Percentiles rank a stretch among this genome's conserved stretches.
Conservation (phyloP, 1,140 invertebrate genomes). For the Drosophila miranda region DNA sequence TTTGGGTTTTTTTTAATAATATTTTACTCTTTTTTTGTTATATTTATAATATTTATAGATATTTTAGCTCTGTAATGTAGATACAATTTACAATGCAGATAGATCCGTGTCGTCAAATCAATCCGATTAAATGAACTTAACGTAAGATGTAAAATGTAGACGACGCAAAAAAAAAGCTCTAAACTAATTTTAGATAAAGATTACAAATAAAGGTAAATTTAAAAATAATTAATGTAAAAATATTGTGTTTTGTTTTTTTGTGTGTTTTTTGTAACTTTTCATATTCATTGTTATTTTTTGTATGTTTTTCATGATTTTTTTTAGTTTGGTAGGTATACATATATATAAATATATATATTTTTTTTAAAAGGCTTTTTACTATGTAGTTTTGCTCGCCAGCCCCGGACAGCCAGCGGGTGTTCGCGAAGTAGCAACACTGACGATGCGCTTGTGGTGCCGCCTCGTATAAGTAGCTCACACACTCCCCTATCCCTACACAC, state of each 20-base stretch:
- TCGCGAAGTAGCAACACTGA: too few relatives aligned
- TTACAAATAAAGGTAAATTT: slow-evolving; percentile 55
- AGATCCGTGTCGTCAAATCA: slow-evolving; percentile 56
- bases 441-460: too few relatives aligned
- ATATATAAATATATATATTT: too few relatives aligned
- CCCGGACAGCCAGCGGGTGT: too few relatives aligned
- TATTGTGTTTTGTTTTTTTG: slow-evolving; percentile 53
- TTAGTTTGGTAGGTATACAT: slow-evolving; percentile 10
- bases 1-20: slow-evolving; percentile 69
- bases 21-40: slow-evolving; percentile 78
- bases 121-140: slow-evolving; percentile 67
- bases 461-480: too few relatives aligned
- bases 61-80: slow-evolving; percentile 73
- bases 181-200: slow-evolving; percentile 49
- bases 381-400: slow-evolving; percentile 56
- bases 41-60: slow-evolving; percentile 71
- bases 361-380: slow-evolving; percentile 31
- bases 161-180: slow-evolving; percentile 68
- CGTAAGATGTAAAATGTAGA: slow-evolving; percentile 53
- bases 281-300: slow-evolving; percentile 34
- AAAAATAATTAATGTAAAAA: slow-evolving; percentile 74
- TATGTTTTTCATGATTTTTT: slow-evolving; percentile 24
- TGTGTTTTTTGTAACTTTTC: slow-evolving; percentile 40
- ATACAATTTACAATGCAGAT: slow-evolving; percentile 73
- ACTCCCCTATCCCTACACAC: too few relatives aligned